phyloP scores from a whole-genome alignment of 2,888 invertebrate genomes.

The Rapana venosa region DNA sequence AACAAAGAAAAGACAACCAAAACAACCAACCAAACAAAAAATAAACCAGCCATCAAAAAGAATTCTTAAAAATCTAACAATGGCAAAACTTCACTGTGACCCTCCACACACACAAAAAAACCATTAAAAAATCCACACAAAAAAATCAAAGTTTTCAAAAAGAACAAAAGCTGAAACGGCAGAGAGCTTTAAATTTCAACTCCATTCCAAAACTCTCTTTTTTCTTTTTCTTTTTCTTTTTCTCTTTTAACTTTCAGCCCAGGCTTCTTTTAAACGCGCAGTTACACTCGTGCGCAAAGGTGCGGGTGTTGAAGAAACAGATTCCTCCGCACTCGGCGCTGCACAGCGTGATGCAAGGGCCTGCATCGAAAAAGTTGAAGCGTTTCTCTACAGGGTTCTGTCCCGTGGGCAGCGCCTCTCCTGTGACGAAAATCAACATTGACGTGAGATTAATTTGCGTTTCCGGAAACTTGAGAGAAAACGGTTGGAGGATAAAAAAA shows the following conservation, averaged over 20 bases:
- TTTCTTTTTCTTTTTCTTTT: too few species aligned
- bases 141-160: not conserved
- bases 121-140: too few species aligned
- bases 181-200: not conserved
- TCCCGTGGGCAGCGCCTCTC: conserved; percentile 1
- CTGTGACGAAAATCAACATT: not conserved
- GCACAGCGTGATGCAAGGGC: conserved; percentile 42
- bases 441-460: not conserved
- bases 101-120: not conserved
- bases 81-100: too few species aligned
- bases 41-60: not conserved
- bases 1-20: not conserved
- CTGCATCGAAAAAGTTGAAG: conserved; percentile 45
- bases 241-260: not conserved
- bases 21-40: not conserved
- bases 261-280: conserved; percentile 39
- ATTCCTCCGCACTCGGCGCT: conserved; percentile 45
- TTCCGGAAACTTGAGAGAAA: not conserved
- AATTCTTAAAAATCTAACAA: too few species aligned
- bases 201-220: not conserved
- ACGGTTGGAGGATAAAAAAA: not conserved
- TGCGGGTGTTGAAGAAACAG: conserved; percentile 47
- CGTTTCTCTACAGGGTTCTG: not conserved
- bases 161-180: not conserved
- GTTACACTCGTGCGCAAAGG: conserved; percentile 44